Evolutionary conservation across 2,113 vertebrate genomes (phyloP).

Genomic region (Crypturellus undulatus): DNA sequence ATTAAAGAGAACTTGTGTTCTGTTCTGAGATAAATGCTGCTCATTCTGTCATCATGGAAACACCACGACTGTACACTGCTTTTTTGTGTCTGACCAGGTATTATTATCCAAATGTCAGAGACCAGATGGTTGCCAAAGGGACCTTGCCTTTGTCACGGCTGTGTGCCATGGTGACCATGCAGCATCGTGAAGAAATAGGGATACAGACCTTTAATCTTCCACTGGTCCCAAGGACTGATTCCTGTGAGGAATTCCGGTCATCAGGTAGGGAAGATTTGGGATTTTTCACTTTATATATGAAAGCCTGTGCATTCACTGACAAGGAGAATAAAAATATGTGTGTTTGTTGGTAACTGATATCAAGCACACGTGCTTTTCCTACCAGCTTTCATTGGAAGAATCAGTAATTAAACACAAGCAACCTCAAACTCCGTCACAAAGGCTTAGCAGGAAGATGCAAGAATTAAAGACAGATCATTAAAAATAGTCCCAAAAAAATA

Average conservation of each 20-base stretch:
- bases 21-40: not conserved
- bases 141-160: slow-evolving; percentile 90
- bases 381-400: not conserved
- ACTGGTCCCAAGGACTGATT: slow-evolving; percentile 79
- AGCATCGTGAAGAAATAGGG: slow-evolving; percentile 80
- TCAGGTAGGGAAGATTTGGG: slow-evolving; percentile 80
- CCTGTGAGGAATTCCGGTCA: slow-evolving; percentile 64
- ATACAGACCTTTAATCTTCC: slow-evolving; percentile 89
- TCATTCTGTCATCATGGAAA: not conserved
- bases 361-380: not conserved
- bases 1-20: not conserved
- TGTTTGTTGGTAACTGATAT: not conserved
- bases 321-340: not conserved
- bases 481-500: not conserved
- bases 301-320: not conserved
- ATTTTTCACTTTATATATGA: not conserved
- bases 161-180: slow-evolving; percentile 92
- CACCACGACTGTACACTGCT: not conserved
- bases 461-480: not conserved
- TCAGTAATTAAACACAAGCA: not conserved
- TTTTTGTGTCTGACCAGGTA: slow-evolving; percentile 81
- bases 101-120: slow-evolving; percentile 96
- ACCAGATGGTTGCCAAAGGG: slow-evolving; percentile 92
- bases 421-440: not conserved
- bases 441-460: not conserved